phyloP scores from a whole-genome alignment of 2,888 invertebrate genomes.

The Cerastoderma edule region DNA sequence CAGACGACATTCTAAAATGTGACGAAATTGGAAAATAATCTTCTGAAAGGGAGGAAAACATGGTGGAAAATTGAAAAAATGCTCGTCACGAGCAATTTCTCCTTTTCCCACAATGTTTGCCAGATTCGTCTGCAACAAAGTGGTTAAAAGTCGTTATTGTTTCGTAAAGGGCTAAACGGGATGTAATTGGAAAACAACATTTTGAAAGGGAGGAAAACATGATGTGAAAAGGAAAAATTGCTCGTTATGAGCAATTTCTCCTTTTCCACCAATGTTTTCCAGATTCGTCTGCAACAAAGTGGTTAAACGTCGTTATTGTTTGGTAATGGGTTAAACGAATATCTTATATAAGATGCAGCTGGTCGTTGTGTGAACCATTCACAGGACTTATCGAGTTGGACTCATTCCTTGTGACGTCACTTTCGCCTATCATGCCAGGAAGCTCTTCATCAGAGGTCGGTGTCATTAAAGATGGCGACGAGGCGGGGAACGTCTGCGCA shows the following conservation, averaged over 20 bases:
- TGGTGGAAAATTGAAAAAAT: no score
- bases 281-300: background rate
- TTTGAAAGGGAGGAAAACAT: no score
- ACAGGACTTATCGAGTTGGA: slow-evolving; percentile 5
- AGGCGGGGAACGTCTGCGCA: background rate
- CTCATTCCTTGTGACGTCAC: background rate
- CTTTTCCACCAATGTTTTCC: slow-evolving; percentile 10
- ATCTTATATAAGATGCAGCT: background rate
- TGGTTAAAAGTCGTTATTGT: no score
- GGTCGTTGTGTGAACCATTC: slow-evolving; percentile 2
- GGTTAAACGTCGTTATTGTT: background rate
- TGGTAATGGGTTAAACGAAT: background rate
- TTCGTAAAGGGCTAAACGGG: no score
- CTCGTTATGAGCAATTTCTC: slow-evolving; percentile 10
- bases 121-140: no score
- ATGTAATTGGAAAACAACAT: no score
- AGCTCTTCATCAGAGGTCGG: background rate
- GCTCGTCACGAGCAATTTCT: no score
- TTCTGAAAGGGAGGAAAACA: no score
- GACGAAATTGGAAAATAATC: no score
- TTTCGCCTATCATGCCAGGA: slow-evolving; percentile 12
- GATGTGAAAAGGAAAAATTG: slow-evolving; percentile 6
- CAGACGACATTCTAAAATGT: no score
- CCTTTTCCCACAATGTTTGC: no score
- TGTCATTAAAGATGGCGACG: background rate